Conservation (phyloP, 2,888 invertebrate species). For the Trachelus stipa region DNA sequence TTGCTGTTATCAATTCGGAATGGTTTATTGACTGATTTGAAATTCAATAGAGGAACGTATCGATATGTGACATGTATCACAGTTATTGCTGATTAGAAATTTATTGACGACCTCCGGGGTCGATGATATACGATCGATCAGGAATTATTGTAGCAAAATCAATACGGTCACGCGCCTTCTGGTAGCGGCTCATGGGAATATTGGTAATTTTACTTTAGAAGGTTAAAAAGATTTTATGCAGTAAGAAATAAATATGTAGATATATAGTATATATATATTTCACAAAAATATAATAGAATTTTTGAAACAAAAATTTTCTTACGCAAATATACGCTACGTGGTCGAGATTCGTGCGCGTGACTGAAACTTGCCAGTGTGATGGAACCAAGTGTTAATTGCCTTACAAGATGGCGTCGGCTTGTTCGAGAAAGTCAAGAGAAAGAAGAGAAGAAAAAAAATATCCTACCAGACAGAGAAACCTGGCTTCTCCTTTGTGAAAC, state of each 20-base stretch:
- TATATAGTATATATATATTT: not conserved
- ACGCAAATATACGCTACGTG: not conserved
- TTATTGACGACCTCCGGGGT: conserved; percentile 24
- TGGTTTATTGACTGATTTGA: too few relatives aligned
- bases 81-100: conserved; percentile 30
- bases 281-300: not conserved
- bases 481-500: conserved; percentile 25
- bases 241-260: too few relatives aligned
- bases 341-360: conserved; percentile 6
- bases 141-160: too few relatives aligned
- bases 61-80: not conserved
- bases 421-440: conserved; percentile 14
- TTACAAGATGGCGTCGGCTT: conserved; percentile 17
- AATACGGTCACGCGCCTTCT: too few relatives aligned
- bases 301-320: not conserved
- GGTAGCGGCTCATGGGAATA: too few relatives aligned
- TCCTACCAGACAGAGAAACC: conserved; percentile 8
- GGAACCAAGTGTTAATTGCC: conserved; percentile 12
- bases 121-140: too few relatives aligned
- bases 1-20: too few relatives aligned
- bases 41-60: too few relatives aligned
- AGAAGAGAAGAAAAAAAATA: conserved; percentile 9
- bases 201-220: too few relatives aligned
- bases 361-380: not conserved
- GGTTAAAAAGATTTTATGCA: too few relatives aligned